Conservation (phyloP, 2,113 vertebrate species). For the Ciconia boyciana region DNA sequence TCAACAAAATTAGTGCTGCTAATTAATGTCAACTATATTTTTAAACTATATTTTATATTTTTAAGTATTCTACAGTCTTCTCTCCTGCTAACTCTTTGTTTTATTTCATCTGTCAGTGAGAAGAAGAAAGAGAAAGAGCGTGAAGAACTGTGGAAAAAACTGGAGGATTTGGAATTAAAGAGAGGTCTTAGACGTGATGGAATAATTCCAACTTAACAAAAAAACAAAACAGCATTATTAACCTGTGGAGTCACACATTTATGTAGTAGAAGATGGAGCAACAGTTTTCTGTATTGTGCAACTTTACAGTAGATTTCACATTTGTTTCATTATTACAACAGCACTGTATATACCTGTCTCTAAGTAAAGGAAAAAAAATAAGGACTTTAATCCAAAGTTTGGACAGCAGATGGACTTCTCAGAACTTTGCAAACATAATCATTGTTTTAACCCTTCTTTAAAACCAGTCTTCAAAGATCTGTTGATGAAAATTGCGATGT, state of each 20-base stretch:
- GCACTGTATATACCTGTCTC: slow-evolving; percentile 99
- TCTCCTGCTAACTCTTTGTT: slow-evolving; percentile 45
- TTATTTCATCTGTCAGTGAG: slow-evolving; percentile 81
- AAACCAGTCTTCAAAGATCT: slow-evolving; percentile 77
- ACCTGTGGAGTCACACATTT: slow-evolving; percentile 84
- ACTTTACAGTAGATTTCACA: slow-evolving; percentile 99
- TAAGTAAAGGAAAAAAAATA: slow-evolving; percentile 86
- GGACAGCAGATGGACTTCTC: slow-evolving; percentile 87
- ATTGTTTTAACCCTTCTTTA: slow-evolving; percentile 84
- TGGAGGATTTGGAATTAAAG: slow-evolving; percentile 98
- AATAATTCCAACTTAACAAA: slow-evolving; percentile 97
- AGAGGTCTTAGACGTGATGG: slow-evolving; percentile 94
- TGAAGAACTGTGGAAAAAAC: slow-evolving; percentile 98
- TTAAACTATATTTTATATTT: too few species aligned
- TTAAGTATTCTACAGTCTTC: not conserved
- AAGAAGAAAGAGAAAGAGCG: slow-evolving; percentile 99
- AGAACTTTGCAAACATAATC: slow-evolving; percentile 83
- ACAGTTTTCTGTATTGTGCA: slow-evolving; percentile 95
- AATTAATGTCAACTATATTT: not conserved
- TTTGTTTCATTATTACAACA: slow-evolving; percentile 99
- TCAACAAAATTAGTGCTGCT: not conserved
- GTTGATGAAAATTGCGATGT: slow-evolving; percentile 79
- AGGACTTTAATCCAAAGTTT: slow-evolving; percentile 86
- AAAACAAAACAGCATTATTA: slow-evolving; percentile 71
- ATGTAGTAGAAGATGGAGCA: slow-evolving; percentile 86